Evolutionary conservation across 2,888 invertebrate species (phyloP).

Genomic region (Hemaris fuciformis): DNA sequence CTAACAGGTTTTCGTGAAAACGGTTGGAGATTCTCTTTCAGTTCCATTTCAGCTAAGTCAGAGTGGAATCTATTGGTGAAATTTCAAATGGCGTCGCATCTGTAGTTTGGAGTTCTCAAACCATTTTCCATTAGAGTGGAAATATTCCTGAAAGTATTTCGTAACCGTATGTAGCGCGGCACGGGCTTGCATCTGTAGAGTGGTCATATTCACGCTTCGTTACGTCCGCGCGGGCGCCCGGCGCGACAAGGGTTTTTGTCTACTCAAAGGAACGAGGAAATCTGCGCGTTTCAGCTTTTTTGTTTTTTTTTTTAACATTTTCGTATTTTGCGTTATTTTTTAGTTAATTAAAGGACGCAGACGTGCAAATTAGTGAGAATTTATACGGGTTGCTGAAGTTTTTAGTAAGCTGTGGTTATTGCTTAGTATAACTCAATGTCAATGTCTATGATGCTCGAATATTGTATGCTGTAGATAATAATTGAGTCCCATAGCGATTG

Average conservation of each 20-base stretch:
- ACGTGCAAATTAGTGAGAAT: neutral
- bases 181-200: conserved; percentile 49
- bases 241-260: conserved; percentile 58
- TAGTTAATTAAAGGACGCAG: conserved; percentile 6
- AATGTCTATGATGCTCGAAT: no score
- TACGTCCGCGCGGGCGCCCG: conserved; percentile 42
- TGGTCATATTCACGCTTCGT: conserved; percentile 65
- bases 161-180: conserved; percentile 14
- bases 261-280: conserved; percentile 62
- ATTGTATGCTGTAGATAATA: no score
- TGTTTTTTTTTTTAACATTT: conserved; percentile 36
- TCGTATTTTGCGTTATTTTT: conserved; percentile 21
- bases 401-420: neutral
- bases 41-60: no score
- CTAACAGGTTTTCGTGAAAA: no score
- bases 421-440: no score
- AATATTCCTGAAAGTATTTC: neutral
- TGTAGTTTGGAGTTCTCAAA: neutral
- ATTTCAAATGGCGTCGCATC: neutral
- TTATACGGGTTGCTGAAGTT: neutral
- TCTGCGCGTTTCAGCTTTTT: conserved; percentile 54
- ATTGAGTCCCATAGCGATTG: no score
- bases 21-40: no score
- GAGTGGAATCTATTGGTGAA: no score
- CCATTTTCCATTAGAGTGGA: neutral